Percentiles rank a stretch among this genome's conserved stretches.
These are phyloP conservation scores for Drosophila neocordata DNA, from an alignment of 1,140 invertebrate species.

Conservation along the genomic window DNA sequence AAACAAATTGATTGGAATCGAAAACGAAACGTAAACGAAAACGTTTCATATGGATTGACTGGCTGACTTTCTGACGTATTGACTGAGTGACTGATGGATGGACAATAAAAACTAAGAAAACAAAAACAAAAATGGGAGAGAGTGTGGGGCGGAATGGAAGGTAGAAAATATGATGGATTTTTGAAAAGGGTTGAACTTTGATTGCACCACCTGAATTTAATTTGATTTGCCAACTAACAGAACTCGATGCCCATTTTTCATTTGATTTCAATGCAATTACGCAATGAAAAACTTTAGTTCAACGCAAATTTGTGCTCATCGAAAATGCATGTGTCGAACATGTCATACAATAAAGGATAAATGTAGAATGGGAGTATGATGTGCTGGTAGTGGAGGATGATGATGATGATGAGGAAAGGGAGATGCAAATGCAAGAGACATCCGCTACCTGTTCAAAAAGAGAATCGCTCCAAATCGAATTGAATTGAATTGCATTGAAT, in stretches of 20 bases:
- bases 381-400: not conserved
- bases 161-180: constrained; percentile 7
- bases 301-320: constrained; percentile 54
- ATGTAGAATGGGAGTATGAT: not conserved
- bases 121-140: constrained; percentile 8
- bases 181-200: constrained; percentile 23
- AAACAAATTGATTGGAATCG: constrained; percentile 81
- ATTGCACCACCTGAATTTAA: constrained; percentile 24
- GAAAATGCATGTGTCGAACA: constrained; percentile 52
- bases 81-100: constrained; percentile 31
- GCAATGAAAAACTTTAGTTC: constrained; percentile 44
- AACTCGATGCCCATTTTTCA: constrained; percentile 35
- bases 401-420: too few relatives aligned
- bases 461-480: constrained; percentile 41
- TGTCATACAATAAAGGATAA: constrained; percentile 8
- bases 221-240: constrained; percentile 34
- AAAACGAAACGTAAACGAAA: constrained; percentile 80
- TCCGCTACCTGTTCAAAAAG: constrained; percentile 44
- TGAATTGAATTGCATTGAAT: constrained; percentile 60
- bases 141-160: not conserved
- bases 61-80: constrained; percentile 59
- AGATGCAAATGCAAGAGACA: constrained; percentile 1
- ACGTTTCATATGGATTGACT: constrained; percentile 79
- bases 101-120: constrained; percentile 38
- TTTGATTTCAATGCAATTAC: constrained; percentile 72